Percentiles rank a stretch among this genome's conserved stretches.
Conservation (phyloP, 2,797 vertebrate species). For the Acanthurus leucopareius region DNA sequence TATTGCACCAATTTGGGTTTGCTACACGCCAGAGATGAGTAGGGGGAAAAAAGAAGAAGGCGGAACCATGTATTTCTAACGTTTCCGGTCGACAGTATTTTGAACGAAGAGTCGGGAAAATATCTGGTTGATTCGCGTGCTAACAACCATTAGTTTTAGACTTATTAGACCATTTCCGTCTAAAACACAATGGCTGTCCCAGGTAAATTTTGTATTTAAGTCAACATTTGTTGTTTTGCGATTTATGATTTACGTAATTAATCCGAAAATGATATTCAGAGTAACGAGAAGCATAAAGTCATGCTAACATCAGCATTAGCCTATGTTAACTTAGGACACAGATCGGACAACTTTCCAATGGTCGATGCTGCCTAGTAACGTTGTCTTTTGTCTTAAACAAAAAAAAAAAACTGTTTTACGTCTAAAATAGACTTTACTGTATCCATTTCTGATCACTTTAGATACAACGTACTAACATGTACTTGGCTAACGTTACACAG, state of each 20-base stretch:
- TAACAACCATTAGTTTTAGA: neutral
- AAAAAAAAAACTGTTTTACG: neutral
- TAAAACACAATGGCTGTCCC: constrained; percentile 58
- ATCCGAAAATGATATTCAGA: rapidly evolving
- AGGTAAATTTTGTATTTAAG: constrained; percentile 27
- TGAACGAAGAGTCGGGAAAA: constrained; percentile 15
- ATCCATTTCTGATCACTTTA: neutral
- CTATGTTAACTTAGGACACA: neutral
- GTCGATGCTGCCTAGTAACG: too few species aligned
- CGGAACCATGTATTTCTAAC: constrained; percentile 34
- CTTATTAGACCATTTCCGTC: neutral
- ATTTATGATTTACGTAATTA: neutral
- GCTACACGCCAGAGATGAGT: rapidly evolving
- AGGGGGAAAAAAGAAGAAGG: neutral
- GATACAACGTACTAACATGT: too few species aligned
- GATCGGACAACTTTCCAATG: neutral
- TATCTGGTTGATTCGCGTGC: neutral
- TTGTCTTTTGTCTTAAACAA: too few species aligned
- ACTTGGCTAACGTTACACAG: too few species aligned
- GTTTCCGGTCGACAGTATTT: constrained; percentile 71
- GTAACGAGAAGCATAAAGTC: neutral
- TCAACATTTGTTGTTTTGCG: rapidly evolving
- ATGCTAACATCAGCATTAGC: constrained; percentile 14
- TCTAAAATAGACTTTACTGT: neutral
- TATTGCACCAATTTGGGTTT: neutral